These are phyloP conservation scores for Drosophila multiciliata DNA, from an alignment of 2,888 invertebrate genomes.

Conservation along the genomic window DNA sequence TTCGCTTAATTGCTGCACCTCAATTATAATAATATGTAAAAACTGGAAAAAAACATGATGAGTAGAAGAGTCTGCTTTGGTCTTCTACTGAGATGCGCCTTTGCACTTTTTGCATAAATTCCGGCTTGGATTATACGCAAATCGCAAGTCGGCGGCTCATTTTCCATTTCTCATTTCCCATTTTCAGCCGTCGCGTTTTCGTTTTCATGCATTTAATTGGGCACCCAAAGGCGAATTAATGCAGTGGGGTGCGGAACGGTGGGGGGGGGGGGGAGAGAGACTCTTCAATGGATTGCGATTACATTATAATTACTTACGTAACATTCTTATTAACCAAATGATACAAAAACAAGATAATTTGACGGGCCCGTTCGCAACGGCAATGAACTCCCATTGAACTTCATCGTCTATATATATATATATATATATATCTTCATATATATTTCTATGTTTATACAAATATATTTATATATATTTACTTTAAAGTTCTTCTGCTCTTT, in stretches of 20 bases:
- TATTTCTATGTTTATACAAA: background rate
- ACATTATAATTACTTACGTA: conserved; percentile 63
- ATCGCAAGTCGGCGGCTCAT: conserved; percentile 57
- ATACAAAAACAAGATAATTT: conserved; percentile 39
- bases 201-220: conserved; percentile 73
- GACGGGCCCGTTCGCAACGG: conserved; percentile 14
- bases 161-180: conserved; percentile 26
- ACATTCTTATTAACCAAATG: conserved; percentile 64
- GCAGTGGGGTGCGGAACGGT: background rate
- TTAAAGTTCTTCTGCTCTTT: background rate
- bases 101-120: conserved; percentile 65
- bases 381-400: conserved; percentile 24
- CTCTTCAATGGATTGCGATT: conserved; percentile 52
- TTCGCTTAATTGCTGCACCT: conserved; percentile 63
- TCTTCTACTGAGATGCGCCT: conserved; percentile 40
- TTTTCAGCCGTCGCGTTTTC: conserved; percentile 48
- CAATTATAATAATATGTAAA: conserved; percentile 66
- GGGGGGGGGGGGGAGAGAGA: background rate
- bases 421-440: background rate
- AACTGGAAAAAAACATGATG: background rate
- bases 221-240: background rate
- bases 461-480: background rate
- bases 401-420: background rate
- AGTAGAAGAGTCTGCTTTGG: conserved; percentile 23
- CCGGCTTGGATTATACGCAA: conserved; percentile 71